Conservation (phyloP, 35 echinoderm and acorn worm species). For the Holothuria glaberrima region DNA sequence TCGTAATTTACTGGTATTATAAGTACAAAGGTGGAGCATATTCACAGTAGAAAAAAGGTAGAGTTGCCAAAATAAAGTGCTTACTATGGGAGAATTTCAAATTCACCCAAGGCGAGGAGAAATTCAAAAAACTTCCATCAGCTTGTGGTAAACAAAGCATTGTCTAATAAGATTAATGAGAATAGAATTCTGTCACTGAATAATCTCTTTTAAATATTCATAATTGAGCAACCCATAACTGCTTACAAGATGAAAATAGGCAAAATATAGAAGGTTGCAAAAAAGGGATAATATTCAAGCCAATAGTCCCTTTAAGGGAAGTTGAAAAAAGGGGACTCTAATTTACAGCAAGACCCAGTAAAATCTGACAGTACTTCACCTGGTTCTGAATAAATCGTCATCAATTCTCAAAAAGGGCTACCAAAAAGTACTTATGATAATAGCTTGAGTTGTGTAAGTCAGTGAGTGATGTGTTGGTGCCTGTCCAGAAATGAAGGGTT, state of each 20-base stretch:
- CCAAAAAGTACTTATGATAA: too few relatives aligned
- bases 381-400: too few relatives aligned
- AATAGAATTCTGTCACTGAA: too few relatives aligned
- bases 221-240: neutral
- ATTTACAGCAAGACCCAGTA: neutral
- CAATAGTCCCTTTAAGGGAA: neutral
- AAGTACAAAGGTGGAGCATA: neutral
- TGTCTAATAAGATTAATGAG: too few relatives aligned
- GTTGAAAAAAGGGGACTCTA: neutral
- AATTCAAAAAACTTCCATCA: too few relatives aligned
- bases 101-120: too few relatives aligned
- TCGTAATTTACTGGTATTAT: neutral
- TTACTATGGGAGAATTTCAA: too few relatives aligned
- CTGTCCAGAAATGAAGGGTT: neutral
- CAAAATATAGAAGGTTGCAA: neutral
- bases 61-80: too few relatives aligned
- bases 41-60: too few relatives aligned
- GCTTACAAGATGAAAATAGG: neutral
- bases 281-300: neutral
- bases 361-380: neutral
- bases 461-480: neutral
- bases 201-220: neutral
- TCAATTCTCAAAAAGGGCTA: too few relatives aligned
- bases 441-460: neutral
- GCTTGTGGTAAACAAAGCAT: too few relatives aligned